Percentiles rank a stretch among this genome's conserved stretches.
phyloP scores from a whole-genome alignment of 2,888 invertebrate genomes.

The Litoditis marina region DNA sequence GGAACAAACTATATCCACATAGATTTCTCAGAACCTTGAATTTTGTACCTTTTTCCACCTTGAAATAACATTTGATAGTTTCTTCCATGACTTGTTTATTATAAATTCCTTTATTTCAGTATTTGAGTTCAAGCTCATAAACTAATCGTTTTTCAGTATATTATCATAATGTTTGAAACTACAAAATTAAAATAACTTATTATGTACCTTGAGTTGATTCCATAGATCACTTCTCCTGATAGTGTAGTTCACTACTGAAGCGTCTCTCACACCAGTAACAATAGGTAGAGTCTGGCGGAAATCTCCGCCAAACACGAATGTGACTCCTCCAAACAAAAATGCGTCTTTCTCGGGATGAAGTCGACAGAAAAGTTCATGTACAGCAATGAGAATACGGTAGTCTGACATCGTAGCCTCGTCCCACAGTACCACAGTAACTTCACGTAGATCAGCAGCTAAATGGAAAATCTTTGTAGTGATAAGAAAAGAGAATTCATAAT shows the following conservation, averaged over 20 bases:
- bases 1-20: too few relatives aligned
- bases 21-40: too few relatives aligned
- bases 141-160: too few relatives aligned
- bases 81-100: too few relatives aligned
- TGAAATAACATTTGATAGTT: too few relatives aligned
- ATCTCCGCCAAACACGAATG: constrained; percentile 1
- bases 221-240: background rate
- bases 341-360: constrained; percentile 5
- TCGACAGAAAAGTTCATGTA: background rate
- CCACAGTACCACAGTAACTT: constrained; percentile 6
- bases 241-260: background rate
- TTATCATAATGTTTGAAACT: too few relatives aligned
- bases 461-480: too few relatives aligned
- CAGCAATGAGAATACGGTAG: background rate
- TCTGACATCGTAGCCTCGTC: constrained; percentile 14
- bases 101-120: too few relatives aligned
- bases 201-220: background rate
- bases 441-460: background rate
- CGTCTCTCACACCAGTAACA: background rate
- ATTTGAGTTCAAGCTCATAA: too few relatives aligned
- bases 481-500: too few relatives aligned
- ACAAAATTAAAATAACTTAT: too few relatives aligned
- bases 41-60: too few relatives aligned
- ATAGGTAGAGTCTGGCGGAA: background rate
- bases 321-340: background rate